phyloP scores from a whole-genome alignment of 2,113 vertebrate species.

The Marcusenius ussheri region DNA sequence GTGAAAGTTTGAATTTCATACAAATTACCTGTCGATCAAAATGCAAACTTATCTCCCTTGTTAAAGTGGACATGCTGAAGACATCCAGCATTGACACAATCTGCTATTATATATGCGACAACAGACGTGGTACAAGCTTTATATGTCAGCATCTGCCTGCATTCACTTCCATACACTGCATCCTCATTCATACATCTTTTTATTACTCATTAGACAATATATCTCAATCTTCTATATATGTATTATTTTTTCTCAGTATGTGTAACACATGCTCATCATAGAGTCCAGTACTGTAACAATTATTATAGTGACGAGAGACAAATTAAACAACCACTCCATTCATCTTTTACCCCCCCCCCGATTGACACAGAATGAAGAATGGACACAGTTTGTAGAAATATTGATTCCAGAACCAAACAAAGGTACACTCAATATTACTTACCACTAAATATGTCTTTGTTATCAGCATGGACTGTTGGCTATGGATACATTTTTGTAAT shows the following conservation, averaged over 20 bases:
- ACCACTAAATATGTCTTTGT: conserved; percentile 76
- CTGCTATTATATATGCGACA: conserved; percentile 18
- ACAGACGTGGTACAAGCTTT: conserved; percentile 18
- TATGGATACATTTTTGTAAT: conserved; percentile 65
- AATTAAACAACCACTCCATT: conserved; percentile 67
- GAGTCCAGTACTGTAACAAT: conserved; percentile 61
- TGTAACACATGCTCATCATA: conserved; percentile 53
- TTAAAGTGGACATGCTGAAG: conserved; percentile 16
- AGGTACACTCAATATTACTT: conserved; percentile 78
- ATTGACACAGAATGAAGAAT: conserved; percentile 75
- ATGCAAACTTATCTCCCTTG: conserved; percentile 25
- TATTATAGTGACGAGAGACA: conserved; percentile 64
- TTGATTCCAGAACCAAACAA: conserved; percentile 75
- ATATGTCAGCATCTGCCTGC: conserved; percentile 34
- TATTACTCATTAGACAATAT: conserved; percentile 50
- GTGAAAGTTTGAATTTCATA: conserved; percentile 56
- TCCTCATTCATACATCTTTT: conserved; percentile 58
- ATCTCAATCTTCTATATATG: conserved; percentile 64
- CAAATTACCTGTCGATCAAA: conserved; percentile 27
- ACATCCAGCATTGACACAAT: conserved; percentile 43
- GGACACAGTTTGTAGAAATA: conserved; percentile 71
- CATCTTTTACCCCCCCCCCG: conserved; percentile 52
- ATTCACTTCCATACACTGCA: conserved; percentile 40
- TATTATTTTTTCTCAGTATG: conserved; percentile 64
- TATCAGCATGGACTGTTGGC: conserved; percentile 63